Conservation (phyloP, 2,888 invertebrate genomes). For the Mayetiola destructor region DNA sequence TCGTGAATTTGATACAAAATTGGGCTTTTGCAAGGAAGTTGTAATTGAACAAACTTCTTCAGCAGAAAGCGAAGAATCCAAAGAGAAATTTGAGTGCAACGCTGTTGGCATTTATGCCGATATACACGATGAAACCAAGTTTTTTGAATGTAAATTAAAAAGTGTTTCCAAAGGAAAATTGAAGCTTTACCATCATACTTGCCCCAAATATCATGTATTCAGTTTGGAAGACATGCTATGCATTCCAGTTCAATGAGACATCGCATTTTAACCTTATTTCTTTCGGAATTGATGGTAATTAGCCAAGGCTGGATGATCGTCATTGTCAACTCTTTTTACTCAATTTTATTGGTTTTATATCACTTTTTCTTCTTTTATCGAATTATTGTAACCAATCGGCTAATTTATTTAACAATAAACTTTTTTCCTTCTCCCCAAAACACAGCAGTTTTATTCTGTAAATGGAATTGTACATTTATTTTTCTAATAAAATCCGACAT, state of each 20-base stretch:
- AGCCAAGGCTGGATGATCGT: background rate
- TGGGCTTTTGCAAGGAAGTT: background rate
- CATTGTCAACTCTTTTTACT: background rate
- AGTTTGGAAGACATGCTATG: background rate
- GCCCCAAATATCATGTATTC: background rate
- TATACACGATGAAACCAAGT: background rate
- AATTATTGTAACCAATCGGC: background rate
- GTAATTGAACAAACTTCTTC: background rate
- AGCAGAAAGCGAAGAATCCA: background rate
- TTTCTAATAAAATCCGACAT: background rate
- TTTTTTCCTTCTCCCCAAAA: background rate
- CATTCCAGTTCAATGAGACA: background rate
- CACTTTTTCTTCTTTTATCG: constrained; percentile 7
- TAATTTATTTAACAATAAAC: background rate
- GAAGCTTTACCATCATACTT: background rate
- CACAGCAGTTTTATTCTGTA: background rate
- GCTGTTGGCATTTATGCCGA: background rate
- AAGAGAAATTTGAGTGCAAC: background rate
- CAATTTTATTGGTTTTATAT: background rate
- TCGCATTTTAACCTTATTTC: background rate
- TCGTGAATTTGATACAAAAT: background rate
- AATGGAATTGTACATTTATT: background rate
- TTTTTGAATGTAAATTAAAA: background rate
- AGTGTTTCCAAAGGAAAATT: background rate
- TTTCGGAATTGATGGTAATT: background rate